Conservation (phyloP, 1,140 invertebrate species). For the Calliphora vicina region DNA sequence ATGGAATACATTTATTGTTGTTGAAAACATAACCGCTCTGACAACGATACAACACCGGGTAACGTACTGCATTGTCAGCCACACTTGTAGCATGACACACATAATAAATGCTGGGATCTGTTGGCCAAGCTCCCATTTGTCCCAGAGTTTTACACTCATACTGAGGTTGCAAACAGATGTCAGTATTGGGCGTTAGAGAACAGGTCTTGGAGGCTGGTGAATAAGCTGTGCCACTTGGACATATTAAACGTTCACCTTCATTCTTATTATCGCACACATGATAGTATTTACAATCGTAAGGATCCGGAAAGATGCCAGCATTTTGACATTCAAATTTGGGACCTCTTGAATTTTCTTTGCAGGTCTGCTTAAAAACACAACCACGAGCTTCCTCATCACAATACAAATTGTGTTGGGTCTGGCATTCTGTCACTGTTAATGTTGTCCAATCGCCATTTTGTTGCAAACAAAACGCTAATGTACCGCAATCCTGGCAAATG, state of each 20-base stretch:
- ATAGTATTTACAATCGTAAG: constrained; percentile 59
- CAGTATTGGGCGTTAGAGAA: constrained; percentile 42
- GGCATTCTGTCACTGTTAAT: constrained; percentile 45
- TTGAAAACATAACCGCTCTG: constrained; percentile 47
- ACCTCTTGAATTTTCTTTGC: constrained; percentile 47
- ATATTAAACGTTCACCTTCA: constrained; percentile 44
- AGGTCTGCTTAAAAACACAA: constrained; percentile 49
- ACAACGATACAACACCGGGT: constrained; percentile 54
- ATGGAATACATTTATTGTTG: constrained; percentile 41
- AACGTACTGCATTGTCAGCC: constrained; percentile 37
- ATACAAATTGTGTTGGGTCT: constrained; percentile 47
- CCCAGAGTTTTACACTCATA: constrained; percentile 49
- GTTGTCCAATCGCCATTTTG: constrained; percentile 48
- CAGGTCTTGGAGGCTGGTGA: constrained; percentile 46
- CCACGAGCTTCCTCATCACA: constrained; percentile 52
- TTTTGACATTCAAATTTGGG: constrained; percentile 51
- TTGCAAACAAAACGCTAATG: constrained; percentile 48
- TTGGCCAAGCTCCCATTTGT: constrained; percentile 49
- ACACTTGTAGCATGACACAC: constrained; percentile 48
- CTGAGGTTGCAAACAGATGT: constrained; percentile 46
- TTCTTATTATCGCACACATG: constrained; percentile 54
- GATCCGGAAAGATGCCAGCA: constrained; percentile 58
- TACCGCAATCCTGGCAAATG: constrained; percentile 51
- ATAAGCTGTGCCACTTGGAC: constrained; percentile 50
- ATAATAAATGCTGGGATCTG: constrained; percentile 55